A percentile compares a stretch with the other conserved stretches of the same genome.
phyloP scores from a whole-genome alignment of 2,797 vertebrate species.

The Macrochelys suwanniensis region DNA sequence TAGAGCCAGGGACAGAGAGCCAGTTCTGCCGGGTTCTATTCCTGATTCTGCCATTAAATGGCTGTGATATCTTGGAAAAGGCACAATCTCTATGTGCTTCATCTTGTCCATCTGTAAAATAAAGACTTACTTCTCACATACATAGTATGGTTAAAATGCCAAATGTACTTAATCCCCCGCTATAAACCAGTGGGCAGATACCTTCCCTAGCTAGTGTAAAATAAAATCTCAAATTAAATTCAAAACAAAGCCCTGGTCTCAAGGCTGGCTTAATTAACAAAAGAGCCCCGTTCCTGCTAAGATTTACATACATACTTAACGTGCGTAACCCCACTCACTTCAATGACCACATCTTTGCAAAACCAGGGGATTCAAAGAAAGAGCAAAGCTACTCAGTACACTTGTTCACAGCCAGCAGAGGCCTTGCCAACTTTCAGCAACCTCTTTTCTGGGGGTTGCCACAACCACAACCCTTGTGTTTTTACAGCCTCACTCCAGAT shows the following conservation, averaged over 20 bases:
- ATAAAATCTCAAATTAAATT: neutral
- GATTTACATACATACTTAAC: neutral
- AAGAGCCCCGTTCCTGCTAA: neutral
- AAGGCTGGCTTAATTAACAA: neutral
- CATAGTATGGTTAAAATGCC: neutral
- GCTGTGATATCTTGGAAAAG: neutral
- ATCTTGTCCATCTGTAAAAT: slow-evolving; percentile 5
- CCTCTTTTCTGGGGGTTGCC: neutral
- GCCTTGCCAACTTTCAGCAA: neutral
- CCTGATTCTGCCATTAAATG: neutral
- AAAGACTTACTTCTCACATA: neutral
- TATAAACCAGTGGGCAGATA: neutral
- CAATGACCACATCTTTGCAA: neutral
- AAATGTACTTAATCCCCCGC: neutral
- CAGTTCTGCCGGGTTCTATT: neutral
- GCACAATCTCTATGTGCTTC: neutral
- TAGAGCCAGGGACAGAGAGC: neutral
- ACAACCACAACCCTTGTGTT: neutral
- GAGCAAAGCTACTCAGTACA: neutral
- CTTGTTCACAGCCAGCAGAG: neutral
- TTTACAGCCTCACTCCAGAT: neutral
- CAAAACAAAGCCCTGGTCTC: neutral
- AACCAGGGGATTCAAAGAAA: neutral
- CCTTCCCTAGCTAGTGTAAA: neutral
- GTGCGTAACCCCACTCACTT: neutral